Base-by-base conservation (phyloP, 1,140 invertebrate genomes). In the Tetramorium parvispinum region DNA sequence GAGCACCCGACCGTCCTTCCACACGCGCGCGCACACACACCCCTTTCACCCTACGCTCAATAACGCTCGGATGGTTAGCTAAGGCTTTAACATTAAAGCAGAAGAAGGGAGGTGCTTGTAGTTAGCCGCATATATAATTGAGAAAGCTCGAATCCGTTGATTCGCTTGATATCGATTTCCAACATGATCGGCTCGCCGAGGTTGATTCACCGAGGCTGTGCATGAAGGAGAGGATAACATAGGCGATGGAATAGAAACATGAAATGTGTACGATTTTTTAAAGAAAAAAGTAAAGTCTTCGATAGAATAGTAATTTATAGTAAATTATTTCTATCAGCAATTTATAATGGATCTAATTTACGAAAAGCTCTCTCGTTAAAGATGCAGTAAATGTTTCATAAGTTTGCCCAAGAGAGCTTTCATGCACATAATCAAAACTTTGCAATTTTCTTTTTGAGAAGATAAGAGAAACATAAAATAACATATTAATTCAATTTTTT, bases 1-100 rank as follows among this genome's bases (percentile, higher is more conserved):
- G 73, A 90, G 88, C 85, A 86, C 82, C 76, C 85, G 86, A 75
- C 40, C 76, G 51, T 82, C 70, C 87, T 89, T 53, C 46, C 51
- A 40, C 37, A 10, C 51, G 57, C 40, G 40, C 55, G 51, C 51
- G 43, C 43, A 37, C 43, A 11, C 46, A 16, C 21, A 5, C 3
- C 40, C 21, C 53, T 46, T 24, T 59, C 18, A 11, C 78, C 37
- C 63, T 70, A 57, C 79, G 46, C 40, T 83, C 79, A 75, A 83
- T 83, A 61, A 73, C 43, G 79, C 63, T 37, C 68, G 18, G 53
- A 49, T 68, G 6, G 53, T 13, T 70, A 18, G 53, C 51, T 40
- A n/a, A 83, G 68, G 79, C 53, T 83, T 83, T 83, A 83, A 83
- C 79, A 46, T 83, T 83, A 83, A 83, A 83, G 53, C 27, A 40